These are phyloP conservation scores for Epiblema foenella DNA, from an alignment of 2,888 invertebrate species.

Conservation along the genomic window DNA sequence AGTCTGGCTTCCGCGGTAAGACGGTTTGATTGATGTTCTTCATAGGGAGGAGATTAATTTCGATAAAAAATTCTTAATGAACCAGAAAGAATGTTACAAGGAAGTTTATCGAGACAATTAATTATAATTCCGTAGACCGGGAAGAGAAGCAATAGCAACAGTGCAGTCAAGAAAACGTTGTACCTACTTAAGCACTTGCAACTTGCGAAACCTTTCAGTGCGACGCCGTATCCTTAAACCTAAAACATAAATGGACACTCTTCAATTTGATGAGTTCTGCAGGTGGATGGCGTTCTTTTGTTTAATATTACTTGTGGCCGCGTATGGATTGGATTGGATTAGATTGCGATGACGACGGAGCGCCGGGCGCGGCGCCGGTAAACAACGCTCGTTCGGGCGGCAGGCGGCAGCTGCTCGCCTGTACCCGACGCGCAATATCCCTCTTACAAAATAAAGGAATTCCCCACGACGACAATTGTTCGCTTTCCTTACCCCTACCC, in stretches of 20 bases:
- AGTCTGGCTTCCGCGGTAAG: constrained; percentile 25
- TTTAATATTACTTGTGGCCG: constrained; percentile 68
- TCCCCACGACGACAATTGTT: constrained; percentile 80
- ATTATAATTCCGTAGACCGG: constrained; percentile 28
- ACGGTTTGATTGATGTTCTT: constrained; percentile 40
- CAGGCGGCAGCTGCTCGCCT: constrained; percentile 74
- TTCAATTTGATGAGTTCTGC: neutral
- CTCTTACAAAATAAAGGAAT: constrained; percentile 82
- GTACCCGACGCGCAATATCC: constrained; percentile 84
- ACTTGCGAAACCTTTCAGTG: neutral
- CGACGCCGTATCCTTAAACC: neutral
- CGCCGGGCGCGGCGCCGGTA: constrained; percentile 62
- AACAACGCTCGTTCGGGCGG: constrained; percentile 70
- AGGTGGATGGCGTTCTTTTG: constrained; percentile 44
- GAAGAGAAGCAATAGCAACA: constrained; percentile 8
- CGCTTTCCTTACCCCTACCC: constrained; percentile 75
- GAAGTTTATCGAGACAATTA: constrained; percentile 41
- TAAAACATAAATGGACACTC: too few species aligned
- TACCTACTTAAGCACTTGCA: neutral
- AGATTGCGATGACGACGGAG: constrained; percentile 62
- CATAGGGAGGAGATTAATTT: constrained; percentile 41
- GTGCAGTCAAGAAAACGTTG: constrained; percentile 8
- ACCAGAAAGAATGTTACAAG: constrained; percentile 38
- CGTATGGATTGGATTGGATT: constrained; percentile 52
- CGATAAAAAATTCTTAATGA: constrained; percentile 43